Percentiles rank a stretch among this genome's conserved stretches.
These are phyloP conservation scores for Passer montanus DNA, from an alignment of 2,113 vertebrate species.

Conservation along the genomic window DNA sequence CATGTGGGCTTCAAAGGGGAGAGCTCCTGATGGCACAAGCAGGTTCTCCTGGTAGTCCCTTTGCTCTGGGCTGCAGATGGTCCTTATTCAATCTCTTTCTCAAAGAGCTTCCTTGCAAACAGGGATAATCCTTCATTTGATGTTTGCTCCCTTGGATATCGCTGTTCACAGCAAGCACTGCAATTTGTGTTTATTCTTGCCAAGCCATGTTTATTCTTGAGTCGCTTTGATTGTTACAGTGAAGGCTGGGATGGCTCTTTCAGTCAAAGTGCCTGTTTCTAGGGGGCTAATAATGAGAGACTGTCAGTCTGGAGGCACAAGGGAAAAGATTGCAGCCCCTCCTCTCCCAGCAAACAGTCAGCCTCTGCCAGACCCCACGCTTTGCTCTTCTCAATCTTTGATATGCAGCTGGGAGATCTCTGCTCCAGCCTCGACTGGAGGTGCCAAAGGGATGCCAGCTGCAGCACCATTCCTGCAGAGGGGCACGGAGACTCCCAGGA, in stretches of 20 bases:
- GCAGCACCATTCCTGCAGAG: background rate
- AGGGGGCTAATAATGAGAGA: conserved; percentile 53
- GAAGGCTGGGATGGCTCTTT: conserved; percentile 44
- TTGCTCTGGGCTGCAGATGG: conserved; percentile 50
- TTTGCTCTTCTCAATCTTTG: background rate
- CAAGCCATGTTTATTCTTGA: conserved; percentile 66
- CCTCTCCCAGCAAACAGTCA: conserved; percentile 8
- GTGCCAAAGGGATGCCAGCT: rapidly evolving
- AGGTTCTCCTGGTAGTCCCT: conserved; percentile 31
- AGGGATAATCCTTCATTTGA: conserved; percentile 69
- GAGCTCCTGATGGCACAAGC: background rate
- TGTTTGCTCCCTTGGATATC: conserved; percentile 64
- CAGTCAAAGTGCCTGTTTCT: conserved; percentile 57
- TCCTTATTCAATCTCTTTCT: conserved; percentile 49
- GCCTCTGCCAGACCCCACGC: conserved; percentile 35
- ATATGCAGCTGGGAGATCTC: background rate
- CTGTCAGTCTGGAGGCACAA: conserved; percentile 27
- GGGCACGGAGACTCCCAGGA: background rate
- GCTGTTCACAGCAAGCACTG: conserved; percentile 55
- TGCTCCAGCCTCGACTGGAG: background rate
- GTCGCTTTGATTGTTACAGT: conserved; percentile 61
- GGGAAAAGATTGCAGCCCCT: background rate
- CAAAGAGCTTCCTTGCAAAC: conserved; percentile 48
- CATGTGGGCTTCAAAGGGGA: background rate
- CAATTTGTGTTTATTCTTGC: conserved; percentile 70